Evolutionary conservation across 2,888 invertebrate species (phyloP).

Genomic region (Hydraecia micacea): DNA sequence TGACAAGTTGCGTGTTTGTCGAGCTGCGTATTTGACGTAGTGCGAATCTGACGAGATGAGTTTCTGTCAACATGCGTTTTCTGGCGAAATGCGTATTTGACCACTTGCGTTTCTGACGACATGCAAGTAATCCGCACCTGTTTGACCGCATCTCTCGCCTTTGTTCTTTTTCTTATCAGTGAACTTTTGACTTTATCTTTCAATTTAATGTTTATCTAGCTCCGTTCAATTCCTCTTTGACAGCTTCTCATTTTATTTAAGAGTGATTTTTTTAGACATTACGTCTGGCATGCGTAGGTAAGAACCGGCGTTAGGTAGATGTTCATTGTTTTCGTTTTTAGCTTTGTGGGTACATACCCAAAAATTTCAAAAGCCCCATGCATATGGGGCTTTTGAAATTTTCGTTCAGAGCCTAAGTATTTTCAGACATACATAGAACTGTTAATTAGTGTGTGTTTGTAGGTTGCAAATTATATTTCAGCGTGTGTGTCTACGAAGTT

Average conservation of each 20-base stretch:
- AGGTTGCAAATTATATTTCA: constrained; percentile 12
- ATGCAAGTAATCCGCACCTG: no score
- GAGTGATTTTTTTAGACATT: background rate
- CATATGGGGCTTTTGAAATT: background rate
- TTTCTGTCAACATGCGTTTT: no score
- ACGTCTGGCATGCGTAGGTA: background rate
- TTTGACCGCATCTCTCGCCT: background rate
- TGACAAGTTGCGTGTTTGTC: no score
- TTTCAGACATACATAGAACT: background rate
- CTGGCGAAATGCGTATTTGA: no score
- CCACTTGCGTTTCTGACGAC: no score
- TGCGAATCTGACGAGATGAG: no score
- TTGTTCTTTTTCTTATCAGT: background rate
- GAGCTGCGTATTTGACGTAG: no score
- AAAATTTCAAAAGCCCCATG: no score
- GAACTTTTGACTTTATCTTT: no score
- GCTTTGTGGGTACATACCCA: background rate
- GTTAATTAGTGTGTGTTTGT: constrained; percentile 16
- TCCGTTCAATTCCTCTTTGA: background rate
- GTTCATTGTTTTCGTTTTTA: background rate
- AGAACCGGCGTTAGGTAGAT: background rate
- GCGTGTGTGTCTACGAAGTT: background rate
- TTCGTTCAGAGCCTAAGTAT: background rate
- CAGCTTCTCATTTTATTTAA: background rate
- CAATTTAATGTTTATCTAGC: background rate